Evolutionary conservation across 2,797 vertebrate species (phyloP).

Genomic region (Paedocypris micromegethes): DNA sequence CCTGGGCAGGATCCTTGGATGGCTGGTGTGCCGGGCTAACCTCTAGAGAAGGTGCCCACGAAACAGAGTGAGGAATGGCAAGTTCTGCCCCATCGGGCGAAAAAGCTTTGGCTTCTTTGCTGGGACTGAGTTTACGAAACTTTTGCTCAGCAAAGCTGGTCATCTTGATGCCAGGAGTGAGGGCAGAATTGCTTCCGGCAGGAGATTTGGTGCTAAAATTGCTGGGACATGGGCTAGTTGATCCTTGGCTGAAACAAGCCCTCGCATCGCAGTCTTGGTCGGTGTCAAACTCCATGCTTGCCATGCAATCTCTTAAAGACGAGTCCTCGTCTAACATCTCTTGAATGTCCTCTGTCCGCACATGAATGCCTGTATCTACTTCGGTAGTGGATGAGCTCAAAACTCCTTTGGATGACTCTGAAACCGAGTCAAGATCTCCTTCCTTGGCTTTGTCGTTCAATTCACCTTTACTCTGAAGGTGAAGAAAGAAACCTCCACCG

Average conservation of each 20-base stretch:
- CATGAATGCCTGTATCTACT: constrained; percentile 91
- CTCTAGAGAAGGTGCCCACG: constrained; percentile 87
- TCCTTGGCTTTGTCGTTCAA: constrained; percentile 59
- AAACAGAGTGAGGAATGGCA: constrained; percentile 82
- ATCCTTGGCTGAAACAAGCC: constrained; percentile 63
- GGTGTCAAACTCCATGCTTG: constrained; percentile 91
- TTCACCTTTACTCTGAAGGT: constrained; percentile 70
- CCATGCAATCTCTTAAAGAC: constrained; percentile 89
- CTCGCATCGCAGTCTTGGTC: constrained; percentile 76
- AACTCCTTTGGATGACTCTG: constrained; percentile 72
- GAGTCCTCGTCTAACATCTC: constrained; percentile 94
- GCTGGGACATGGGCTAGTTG: constrained; percentile 83
- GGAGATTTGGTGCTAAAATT: constrained; percentile 74
- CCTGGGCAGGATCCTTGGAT: constrained; percentile 83
- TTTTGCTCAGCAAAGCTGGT: constrained; percentile 98
- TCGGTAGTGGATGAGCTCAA: constrained; percentile 84
- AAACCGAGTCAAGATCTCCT: constrained; percentile 68
- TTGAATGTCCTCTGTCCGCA: constrained; percentile 89
- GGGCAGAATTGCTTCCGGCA: constrained; percentile 75
- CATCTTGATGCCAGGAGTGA: constrained; percentile 78
- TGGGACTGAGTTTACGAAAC: constrained; percentile 76
- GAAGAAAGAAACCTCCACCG: constrained; percentile 90
- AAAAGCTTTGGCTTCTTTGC: constrained; percentile 75
- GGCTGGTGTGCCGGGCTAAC: constrained; percentile 72
- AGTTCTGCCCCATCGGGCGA: constrained; percentile 90